Percentiles rank a stretch among this genome's conserved stretches.
Evolutionary conservation across 2,888 invertebrate species (phyloP).

Genomic region (Augochlorella aurata): DNA sequence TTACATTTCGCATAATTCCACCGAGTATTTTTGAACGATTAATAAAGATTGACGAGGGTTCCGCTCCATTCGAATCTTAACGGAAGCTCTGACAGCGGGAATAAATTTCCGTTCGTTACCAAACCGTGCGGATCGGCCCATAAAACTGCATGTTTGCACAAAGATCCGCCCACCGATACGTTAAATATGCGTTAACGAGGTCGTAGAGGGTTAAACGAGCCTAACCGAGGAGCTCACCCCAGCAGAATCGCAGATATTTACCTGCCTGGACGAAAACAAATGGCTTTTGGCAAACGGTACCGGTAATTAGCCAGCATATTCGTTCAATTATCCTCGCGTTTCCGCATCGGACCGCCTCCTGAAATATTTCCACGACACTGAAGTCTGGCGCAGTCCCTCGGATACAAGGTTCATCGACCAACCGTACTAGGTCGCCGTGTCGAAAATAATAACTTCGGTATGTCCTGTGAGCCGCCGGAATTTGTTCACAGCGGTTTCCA

Average conservation of each 20-base stretch:
- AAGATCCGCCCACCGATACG: no score
- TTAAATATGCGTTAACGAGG: neutral
- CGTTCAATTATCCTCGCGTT: neutral
- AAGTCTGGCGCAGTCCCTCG: no score
- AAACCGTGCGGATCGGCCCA: no score
- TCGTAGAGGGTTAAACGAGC: neutral
- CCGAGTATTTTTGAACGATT: no score
- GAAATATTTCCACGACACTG: neutral
- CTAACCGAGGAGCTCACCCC: neutral
- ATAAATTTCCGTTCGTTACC: no score
- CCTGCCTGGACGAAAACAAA: neutral
- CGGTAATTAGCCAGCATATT: neutral
- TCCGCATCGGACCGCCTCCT: neutral
- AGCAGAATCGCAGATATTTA: neutral
- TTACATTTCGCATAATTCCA: no score
- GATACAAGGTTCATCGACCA: neutral
- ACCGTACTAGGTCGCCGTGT: neutral
- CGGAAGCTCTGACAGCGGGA: no score
- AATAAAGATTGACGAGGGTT: no score
- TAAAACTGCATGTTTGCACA: no score
- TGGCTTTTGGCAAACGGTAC: neutral
- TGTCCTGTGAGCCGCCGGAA: no score
- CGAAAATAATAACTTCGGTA: neutral
- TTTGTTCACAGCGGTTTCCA: no score
- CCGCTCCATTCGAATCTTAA: no score